Evolutionary conservation across 2,888 invertebrate species (phyloP).

Genomic region (Axea sp.): DNA sequence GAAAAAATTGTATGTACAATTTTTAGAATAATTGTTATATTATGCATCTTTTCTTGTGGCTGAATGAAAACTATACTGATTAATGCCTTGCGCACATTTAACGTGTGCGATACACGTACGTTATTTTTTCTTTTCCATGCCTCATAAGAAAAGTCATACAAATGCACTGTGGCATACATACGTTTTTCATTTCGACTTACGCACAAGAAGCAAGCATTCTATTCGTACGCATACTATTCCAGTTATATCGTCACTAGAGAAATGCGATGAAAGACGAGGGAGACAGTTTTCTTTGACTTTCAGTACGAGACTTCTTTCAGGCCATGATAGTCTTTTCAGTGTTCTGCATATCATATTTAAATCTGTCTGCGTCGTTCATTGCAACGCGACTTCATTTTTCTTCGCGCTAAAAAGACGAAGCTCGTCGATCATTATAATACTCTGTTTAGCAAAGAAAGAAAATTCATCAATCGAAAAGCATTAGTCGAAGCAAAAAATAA

Average conservation of each 20-base stretch:
- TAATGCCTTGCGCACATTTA: no score
- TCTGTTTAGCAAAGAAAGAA: background rate
- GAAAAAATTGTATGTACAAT: no score
- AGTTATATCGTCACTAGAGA: constrained; percentile 3
- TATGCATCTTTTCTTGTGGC: no score
- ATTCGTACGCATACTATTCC: constrained; percentile 21
- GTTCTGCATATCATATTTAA: constrained; percentile 46
- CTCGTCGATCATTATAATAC: constrained; percentile 34
- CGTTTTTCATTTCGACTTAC: constrained; percentile 38
- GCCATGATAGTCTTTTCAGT: constrained; percentile 37
- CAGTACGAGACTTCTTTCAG: constrained; percentile 25
- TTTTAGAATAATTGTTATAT: no score
- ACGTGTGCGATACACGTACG: no score
- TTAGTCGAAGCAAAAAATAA: background rate
- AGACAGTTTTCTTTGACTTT: constrained; percentile 42
- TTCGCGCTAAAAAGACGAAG: constrained; percentile 23
- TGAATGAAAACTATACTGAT: no score
- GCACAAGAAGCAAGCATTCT: constrained; percentile 17
- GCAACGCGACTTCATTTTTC: constrained; percentile 31
- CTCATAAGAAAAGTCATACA: constrained; percentile 4
- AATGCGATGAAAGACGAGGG: constrained; percentile 40
- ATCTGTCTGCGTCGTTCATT: constrained; percentile 28
- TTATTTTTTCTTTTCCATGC: constrained; percentile 3
- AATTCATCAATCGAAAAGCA: constrained; percentile 1
- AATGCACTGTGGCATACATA: background rate